phyloP scores from a whole-genome alignment of 2,797 vertebrate species.

The Crocodylus rhombifer region DNA sequence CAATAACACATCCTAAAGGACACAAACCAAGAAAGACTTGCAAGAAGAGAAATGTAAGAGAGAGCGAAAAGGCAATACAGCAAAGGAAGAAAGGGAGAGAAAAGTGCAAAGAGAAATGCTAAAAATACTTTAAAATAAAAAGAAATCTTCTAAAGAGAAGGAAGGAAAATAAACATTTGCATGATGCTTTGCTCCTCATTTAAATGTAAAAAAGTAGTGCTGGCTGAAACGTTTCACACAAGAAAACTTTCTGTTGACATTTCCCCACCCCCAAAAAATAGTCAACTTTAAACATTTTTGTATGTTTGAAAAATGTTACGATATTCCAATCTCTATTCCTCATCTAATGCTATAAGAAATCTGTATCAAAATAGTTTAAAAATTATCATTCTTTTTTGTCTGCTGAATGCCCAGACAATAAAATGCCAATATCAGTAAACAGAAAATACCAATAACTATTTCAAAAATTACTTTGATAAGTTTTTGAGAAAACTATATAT shows the following conservation, averaged over 20 bases:
- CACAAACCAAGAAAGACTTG: not conserved
- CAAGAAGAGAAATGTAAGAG: constrained; percentile 13
- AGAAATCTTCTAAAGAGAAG: not conserved
- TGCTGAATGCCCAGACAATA: not conserved
- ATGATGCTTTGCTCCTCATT: not conserved
- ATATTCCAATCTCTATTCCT: not conserved
- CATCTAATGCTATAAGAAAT: not conserved
- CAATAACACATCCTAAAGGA: constrained; percentile 19
- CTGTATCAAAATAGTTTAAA: not conserved
- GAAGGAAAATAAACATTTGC: not conserved
- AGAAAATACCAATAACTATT: not conserved
- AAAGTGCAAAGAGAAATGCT: not conserved
- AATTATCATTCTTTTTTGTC: not conserved
- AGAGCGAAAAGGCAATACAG: not conserved
- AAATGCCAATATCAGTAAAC: no score
- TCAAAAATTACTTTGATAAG: not conserved
- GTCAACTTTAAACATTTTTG: not conserved
- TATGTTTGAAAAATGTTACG: not conserved
- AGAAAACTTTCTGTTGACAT: not conserved
- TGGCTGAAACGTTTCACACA: not conserved
- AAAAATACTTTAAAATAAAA: not conserved
- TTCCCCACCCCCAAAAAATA: not conserved
- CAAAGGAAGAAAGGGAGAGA: not conserved
- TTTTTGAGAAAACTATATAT: not conserved
- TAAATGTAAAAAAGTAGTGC: not conserved